Evolutionary conservation across 2,888 invertebrate species (phyloP).

Genomic region (Galerucella pusilla): DNA sequence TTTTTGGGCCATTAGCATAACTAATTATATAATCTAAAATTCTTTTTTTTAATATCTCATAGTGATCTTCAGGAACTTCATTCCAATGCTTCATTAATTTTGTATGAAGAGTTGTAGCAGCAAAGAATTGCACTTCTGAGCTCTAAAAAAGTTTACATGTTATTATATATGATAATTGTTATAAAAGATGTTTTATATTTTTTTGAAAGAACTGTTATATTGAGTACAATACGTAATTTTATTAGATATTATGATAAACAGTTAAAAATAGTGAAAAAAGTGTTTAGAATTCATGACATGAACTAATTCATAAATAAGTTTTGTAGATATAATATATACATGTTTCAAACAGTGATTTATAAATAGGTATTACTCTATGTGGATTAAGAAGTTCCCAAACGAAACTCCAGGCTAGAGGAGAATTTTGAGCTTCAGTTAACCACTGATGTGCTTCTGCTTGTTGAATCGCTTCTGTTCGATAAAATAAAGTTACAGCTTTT

Average conservation of each 20-base stretch:
- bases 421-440: slow-evolving; percentile 86
- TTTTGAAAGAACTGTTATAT: too few species aligned
- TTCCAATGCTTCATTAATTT: slow-evolving; percentile 90
- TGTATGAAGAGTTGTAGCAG: slow-evolving; percentile 88
- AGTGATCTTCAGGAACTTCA: slow-evolving; percentile 85
- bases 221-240: background rate
- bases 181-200: too few species aligned
- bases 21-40: slow-evolving; percentile 81
- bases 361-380: slow-evolving; percentile 73
- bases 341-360: background rate
- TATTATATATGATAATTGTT: too few species aligned
- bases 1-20: slow-evolving; percentile 84
- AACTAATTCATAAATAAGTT: background rate
- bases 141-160: slow-evolving; percentile 68
- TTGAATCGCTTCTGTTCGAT: slow-evolving; percentile 71
- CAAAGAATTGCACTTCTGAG: slow-evolving; percentile 93
- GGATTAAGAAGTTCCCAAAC: slow-evolving; percentile 89
- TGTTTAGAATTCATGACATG: background rate
- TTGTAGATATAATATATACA: background rate
- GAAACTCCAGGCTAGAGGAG: slow-evolving; percentile 91
- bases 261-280: background rate
- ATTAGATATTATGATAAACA: background rate
- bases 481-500: slow-evolving; percentile 77
- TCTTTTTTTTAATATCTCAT: slow-evolving; percentile 80
- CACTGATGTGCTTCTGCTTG: slow-evolving; percentile 85